Conservation (phyloP, 2,113 vertebrate genomes). For the Hiodon tergisus region DNA sequence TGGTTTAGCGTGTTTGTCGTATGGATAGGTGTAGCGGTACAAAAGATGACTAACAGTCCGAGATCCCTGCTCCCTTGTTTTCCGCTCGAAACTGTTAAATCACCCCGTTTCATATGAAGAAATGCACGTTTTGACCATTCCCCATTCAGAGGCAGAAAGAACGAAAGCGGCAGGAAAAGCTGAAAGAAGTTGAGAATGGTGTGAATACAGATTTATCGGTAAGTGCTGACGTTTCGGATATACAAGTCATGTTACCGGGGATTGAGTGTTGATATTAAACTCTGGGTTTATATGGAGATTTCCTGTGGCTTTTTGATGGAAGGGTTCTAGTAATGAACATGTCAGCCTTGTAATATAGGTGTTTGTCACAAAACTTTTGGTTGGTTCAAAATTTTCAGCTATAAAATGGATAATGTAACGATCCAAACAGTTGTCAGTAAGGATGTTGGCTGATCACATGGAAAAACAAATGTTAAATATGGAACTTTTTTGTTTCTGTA, state of each 20-base stretch:
- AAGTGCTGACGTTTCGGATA: conserved; percentile 19
- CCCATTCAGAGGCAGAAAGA: conserved; percentile 60
- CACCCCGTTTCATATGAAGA: not conserved
- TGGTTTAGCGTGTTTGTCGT: not conserved
- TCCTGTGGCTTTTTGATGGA: not conserved
- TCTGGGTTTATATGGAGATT: not conserved
- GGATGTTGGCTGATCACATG: not conserved
- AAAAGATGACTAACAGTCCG: not conserved
- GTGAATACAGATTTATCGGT: conserved; percentile 41
- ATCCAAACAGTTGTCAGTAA: not conserved
- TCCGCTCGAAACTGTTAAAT: not conserved
- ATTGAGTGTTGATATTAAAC: not conserved
- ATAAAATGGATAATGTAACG: too few species aligned
- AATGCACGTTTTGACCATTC: not conserved
- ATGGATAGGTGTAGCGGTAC: not conserved
- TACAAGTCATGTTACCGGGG: not conserved
- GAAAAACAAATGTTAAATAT: too few species aligned
- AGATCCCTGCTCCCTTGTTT: not conserved
- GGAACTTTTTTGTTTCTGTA: not conserved
- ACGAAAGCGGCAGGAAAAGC: conserved; percentile 51
- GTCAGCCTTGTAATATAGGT: too few species aligned
- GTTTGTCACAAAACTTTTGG: too few species aligned
- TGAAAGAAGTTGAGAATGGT: conserved; percentile 48
- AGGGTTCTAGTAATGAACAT: too few species aligned
- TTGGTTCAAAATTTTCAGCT: too few species aligned